A percentile compares a stretch with the other conserved stretches of the same genome.
Evolutionary conservation across 2,113 vertebrate genomes (phyloP).

Genomic region (Xenus cinereus): DNA sequence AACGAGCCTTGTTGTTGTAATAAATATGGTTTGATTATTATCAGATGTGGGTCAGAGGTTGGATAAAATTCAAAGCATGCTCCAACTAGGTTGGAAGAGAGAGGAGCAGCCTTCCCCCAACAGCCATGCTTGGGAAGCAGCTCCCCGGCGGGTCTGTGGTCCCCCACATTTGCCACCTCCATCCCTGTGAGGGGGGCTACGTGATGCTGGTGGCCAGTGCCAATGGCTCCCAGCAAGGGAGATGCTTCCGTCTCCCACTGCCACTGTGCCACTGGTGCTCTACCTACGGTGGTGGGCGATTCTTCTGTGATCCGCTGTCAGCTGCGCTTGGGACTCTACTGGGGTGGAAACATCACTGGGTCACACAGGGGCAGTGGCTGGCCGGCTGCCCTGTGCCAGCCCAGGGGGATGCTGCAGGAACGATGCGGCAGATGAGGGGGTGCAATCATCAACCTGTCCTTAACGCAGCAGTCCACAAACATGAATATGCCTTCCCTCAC

Average conservation of each 20-base stretch:
- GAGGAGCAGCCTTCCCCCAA: neutral
- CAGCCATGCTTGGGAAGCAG: neutral
- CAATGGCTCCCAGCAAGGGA: neutral
- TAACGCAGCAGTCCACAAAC: neutral
- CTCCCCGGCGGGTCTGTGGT: neutral
- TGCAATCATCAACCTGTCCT: neutral
- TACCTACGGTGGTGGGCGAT: accelerated
- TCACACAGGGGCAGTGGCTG: neutral
- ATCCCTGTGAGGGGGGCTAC: accelerated
- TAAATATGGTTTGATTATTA: constrained; percentile 70
- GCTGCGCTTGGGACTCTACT: neutral
- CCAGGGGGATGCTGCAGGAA: neutral
- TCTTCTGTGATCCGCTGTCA: accelerated
- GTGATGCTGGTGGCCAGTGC: neutral
- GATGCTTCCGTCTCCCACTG: neutral
- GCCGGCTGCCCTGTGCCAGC: neutral
- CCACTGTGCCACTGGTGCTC: neutral
- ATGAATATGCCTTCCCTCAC: neutral
- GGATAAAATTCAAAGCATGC: constrained; percentile 50
- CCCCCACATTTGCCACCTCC: neutral
- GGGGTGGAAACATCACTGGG: neutral
- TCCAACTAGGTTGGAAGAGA: constrained; percentile 1
- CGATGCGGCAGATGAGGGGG: neutral
- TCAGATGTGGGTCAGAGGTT: constrained; percentile 70
- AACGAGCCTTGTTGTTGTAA: constrained; percentile 69